These are phyloP conservation scores for Suncus etruscus DNA, from an alignment of 2,113 vertebrate genomes.

Conservation along the genomic window DNA sequence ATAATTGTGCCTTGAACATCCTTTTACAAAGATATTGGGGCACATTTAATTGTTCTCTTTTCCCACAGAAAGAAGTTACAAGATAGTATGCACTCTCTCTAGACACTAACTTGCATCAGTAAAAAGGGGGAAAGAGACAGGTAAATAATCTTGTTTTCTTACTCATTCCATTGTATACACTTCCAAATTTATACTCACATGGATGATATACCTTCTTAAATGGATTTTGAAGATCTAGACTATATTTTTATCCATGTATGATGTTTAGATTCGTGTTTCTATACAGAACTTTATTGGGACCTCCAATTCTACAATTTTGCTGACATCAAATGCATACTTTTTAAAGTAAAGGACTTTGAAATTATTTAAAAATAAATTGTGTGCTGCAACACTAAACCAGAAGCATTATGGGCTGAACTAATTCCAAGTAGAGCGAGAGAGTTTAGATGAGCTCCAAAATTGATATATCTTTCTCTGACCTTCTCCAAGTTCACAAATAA, in stretches of 20 bases:
- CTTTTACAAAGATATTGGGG: neutral
- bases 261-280: constrained; percentile 20
- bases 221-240: constrained; percentile 19
- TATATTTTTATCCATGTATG: neutral
- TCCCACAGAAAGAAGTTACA: neutral
- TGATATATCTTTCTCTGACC: neutral
- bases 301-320: neutral
- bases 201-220: neutral
- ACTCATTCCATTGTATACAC: neutral
- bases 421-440: constrained; percentile 21
- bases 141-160: neutral
- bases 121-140: neutral
- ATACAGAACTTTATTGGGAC: neutral
- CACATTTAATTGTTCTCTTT: neutral
- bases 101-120: neutral
- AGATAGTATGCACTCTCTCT: neutral
- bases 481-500: neutral
- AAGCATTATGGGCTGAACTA: neutral
- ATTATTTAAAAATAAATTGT: constrained; percentile 49
- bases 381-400: neutral
- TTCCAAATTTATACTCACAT: neutral
- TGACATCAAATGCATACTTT: neutral
- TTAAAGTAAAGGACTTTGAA: neutral
- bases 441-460: neutral
- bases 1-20: neutral